A percentile compares a stretch with the other conserved stretches of the same genome.
These are phyloP conservation scores for Heliconius erato DNA, from an alignment of 2,888 invertebrate genomes.

Conservation along the genomic window DNA sequence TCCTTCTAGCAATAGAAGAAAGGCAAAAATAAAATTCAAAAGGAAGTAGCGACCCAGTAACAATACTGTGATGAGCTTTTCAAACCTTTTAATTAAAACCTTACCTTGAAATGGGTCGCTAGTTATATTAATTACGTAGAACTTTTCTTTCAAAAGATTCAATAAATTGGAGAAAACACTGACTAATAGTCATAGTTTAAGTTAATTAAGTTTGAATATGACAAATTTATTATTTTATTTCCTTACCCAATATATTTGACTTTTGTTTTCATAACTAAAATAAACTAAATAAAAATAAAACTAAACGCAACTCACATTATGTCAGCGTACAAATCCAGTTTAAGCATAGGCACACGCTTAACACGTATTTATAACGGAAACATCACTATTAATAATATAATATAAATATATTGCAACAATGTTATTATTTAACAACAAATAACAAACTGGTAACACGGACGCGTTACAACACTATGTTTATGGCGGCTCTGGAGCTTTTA, in stretches of 20 bases:
- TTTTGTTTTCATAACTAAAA: neutral
- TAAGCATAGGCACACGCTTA: constrained; percentile 14
- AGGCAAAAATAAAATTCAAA: constrained; percentile 31
- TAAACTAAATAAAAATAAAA: neutral
- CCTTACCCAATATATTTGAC: neutral
- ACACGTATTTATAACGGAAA: constrained; percentile 50
- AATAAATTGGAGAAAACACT: neutral
- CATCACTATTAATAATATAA: constrained; percentile 52
- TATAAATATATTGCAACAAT: constrained; percentile 73
- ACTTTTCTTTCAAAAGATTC: constrained; percentile 26
- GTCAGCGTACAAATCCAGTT: constrained; percentile 33
- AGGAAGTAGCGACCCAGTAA: constrained; percentile 36
- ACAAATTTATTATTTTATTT: neutral
- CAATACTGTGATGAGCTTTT: constrained; percentile 36
- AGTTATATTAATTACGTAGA: constrained; percentile 33
- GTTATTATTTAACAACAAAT: constrained; percentile 69
- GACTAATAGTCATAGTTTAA: neutral
- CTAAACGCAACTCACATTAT: constrained; percentile 27
- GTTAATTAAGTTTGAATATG: neutral
- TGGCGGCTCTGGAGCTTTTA: constrained; percentile 66
- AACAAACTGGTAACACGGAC: constrained; percentile 64
- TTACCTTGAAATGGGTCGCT: constrained; percentile 43
- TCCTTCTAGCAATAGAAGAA: neutral
- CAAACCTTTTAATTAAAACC: constrained; percentile 43
- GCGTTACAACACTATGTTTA: constrained; percentile 58